phyloP scores from a whole-genome alignment of 2,888 invertebrate species.

The Nephrotoma appendiculata region DNA sequence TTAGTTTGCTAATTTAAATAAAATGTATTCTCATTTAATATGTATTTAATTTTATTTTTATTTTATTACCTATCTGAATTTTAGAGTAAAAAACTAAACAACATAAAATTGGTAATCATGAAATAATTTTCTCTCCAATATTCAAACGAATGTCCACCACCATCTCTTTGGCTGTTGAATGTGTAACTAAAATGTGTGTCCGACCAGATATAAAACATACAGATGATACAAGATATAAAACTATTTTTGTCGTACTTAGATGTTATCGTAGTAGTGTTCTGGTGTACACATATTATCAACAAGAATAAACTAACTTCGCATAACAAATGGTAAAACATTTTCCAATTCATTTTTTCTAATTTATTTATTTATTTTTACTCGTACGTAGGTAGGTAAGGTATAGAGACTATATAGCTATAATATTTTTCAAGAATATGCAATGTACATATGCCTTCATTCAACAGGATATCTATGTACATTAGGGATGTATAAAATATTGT shows the following conservation, averaged over 20 bases:
- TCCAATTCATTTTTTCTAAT: not conserved
- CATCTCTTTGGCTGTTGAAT: not conserved
- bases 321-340: not conserved
- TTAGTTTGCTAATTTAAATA: not conserved
- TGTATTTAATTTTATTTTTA: not conserved
- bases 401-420: not conserved
- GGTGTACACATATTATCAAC: not conserved
- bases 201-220: not conserved
- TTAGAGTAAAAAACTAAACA: not conserved
- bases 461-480: not conserved
- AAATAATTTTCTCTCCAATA: not conserved
- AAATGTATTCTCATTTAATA: not conserved
- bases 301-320: not conserved
- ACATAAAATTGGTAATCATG: not conserved
- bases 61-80: not conserved
- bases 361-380: not conserved
- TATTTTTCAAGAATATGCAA: not conserved
- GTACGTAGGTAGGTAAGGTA: not conserved
- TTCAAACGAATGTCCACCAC: not conserved
- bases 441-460: not conserved
- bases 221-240: not conserved
- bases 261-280: not conserved
- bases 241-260: not conserved
- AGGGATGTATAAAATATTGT: not conserved
- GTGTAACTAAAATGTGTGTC: not conserved